phyloP scores from a whole-genome alignment of 1,140 invertebrate genomes.

The Oedothorax gibbosus region DNA sequence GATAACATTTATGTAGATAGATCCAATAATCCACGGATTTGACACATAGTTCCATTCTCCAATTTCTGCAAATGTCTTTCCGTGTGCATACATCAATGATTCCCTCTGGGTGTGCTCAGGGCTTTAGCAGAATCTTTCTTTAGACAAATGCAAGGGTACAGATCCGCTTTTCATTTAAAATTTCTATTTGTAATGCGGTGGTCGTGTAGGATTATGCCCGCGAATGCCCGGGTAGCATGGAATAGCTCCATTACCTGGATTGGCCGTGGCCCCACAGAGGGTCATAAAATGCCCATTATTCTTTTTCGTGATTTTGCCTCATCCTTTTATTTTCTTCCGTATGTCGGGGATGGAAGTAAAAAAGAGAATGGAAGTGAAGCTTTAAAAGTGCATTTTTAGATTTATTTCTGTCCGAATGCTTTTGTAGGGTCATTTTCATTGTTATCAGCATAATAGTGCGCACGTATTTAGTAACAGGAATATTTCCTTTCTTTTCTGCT shows the following conservation, averaged over 20 bases:
- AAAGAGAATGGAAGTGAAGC: background rate
- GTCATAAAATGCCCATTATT: constrained; percentile 53
- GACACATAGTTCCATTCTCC: no score
- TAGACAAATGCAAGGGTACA: background rate
- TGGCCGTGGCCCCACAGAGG: constrained; percentile 26
- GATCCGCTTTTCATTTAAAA: constrained; percentile 30
- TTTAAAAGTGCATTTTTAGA: constrained; percentile 4
- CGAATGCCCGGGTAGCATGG: constrained; percentile 31
- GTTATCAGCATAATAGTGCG: background rate
- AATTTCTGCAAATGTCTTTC: no score
- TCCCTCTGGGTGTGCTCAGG: no score
- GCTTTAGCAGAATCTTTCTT: background rate
- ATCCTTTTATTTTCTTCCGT: constrained; percentile 20
- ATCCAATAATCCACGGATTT: no score
- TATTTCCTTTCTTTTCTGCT: no score
- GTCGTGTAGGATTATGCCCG: constrained; percentile 40
- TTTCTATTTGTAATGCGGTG: constrained; percentile 39
- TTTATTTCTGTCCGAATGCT: constrained; percentile 3
- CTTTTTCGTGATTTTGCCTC: constrained; percentile 51
- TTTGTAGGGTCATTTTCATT: constrained; percentile 32
- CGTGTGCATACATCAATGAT: background rate
- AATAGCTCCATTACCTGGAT: constrained; percentile 50
- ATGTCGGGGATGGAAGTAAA: background rate
- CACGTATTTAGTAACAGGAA: no score
- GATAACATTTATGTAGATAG: no score